Evolutionary conservation across 2,113 vertebrate genomes (phyloP).

Genomic region (Donacobius atricapilla): DNA sequence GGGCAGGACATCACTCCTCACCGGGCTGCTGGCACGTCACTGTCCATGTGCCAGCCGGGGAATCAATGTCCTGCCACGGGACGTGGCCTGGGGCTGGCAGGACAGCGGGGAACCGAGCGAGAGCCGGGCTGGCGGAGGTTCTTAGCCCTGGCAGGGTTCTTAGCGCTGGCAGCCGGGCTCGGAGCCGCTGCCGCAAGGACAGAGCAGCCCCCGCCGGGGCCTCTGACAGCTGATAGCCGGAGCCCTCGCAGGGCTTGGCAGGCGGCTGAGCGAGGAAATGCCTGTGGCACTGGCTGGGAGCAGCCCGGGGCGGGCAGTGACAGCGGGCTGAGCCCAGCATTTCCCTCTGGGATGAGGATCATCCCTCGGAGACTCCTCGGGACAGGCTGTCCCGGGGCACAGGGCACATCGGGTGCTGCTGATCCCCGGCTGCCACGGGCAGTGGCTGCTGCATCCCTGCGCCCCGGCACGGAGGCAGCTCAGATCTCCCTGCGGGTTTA

Average conservation of each 20-base stretch:
- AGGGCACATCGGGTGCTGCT: neutral
- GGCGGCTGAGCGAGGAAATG: slow-evolving; percentile 25
- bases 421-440: neutral
- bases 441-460: neutral
- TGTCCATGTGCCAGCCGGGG: neutral
- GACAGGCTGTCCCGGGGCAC: neutral
- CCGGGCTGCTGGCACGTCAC: neutral
- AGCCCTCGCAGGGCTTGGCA: neutral
- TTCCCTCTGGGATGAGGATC: neutral
- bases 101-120: neutral
- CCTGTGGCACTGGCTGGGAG: slow-evolving; percentile 7
- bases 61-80: neutral
- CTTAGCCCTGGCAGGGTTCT: neutral
- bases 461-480: neutral
- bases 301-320: neutral
- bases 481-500: neutral
- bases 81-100: neutral
- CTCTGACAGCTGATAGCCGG: slow-evolving; percentile 53
- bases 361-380: neutral
- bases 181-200: neutral
- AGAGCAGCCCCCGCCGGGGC: slow-evolving; percentile 3
- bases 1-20: neutral
- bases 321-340: neutral
- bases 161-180: neutral
- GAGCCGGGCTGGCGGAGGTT: neutral